phyloP scores from a whole-genome alignment of 2,113 vertebrate species.

The Guaruba guarouba region DNA sequence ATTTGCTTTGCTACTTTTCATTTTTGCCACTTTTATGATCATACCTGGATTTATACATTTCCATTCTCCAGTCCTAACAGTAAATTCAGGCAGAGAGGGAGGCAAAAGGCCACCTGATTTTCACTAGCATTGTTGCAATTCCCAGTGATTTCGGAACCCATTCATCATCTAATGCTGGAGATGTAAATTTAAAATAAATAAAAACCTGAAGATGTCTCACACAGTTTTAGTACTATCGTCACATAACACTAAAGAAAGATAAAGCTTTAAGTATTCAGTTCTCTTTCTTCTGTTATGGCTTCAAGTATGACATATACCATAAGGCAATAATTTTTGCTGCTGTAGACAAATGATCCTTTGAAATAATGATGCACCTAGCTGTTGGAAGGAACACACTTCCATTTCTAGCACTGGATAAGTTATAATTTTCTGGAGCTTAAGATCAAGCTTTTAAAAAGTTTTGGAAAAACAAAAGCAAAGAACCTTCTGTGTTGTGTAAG shows the following conservation, averaged over 20 bases:
- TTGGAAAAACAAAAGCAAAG: background rate
- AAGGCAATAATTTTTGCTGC: background rate
- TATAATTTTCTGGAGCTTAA: background rate
- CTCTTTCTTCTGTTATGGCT: background rate
- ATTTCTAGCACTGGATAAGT: background rate
- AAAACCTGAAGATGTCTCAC: background rate
- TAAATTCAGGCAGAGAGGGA: background rate
- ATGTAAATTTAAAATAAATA: background rate
- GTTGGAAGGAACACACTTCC: background rate
- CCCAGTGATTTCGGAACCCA: background rate
- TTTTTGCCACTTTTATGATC: background rate
- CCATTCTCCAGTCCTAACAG: background rate
- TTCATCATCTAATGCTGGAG: background rate
- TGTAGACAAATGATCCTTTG: background rate
- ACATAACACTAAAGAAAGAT: background rate
- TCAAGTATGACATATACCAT: background rate
- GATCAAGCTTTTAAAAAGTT: background rate
- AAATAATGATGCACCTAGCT: background rate
- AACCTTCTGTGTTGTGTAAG: background rate
- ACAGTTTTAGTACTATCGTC: background rate
- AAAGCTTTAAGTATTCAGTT: background rate
- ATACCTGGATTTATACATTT: background rate
- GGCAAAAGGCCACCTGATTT: background rate
- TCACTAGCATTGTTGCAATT: background rate
- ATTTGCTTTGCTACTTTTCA: background rate